Evolutionary conservation across 2,888 invertebrate genomes (phyloP), one percentile per base, ranked within the genome.

Genomic region (Mycalesis mineus): DNA sequence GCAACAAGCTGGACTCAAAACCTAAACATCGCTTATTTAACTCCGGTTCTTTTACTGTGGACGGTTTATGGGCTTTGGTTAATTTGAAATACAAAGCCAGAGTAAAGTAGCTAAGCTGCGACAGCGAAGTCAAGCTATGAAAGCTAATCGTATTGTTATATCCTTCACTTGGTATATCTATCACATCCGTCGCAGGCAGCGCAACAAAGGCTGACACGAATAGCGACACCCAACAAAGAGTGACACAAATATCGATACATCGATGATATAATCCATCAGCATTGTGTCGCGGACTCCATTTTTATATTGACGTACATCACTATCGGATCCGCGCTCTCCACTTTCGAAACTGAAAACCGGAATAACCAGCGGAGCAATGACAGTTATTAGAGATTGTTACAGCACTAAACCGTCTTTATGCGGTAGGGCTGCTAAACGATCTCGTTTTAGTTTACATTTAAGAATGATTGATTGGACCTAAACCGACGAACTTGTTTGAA

Each of bases 321-420:
- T 77, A 76, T 72, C 73, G 64, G 70, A 71, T 70, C 64, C 67
- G 65, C 66, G 62, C 68, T 74, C 64, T 68, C 72, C 61, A 75
- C 82, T 84, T 84, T 84, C 84, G 73, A 82, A 82, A 82, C 66
- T 70, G 67, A 68, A 70, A 76, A 78, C 80, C 78, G 77, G 82
- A 73, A 75, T 80, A 69, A 73, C 66, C 57, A 68, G 65, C 66
- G 63, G 64, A 65, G 61, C 53, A 64, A 71, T 61, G 57, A 62
- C 55, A 60, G 49, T 49, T 57, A 62, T 67, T 61, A 64, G 55
- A 61, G 61, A 58, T 57, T 54, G 58, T 60, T 58, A 63, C 59
- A 61, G 44, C 60, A 62, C 49, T 42, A 49, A 28, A 48, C 41
- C 52, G 31, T 52, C 42, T 52, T 52, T 52, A 52, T 50, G 33